Evolutionary conservation across 1,140 invertebrate species (phyloP).

Genomic region (Calliopsis andreniformis): DNA sequence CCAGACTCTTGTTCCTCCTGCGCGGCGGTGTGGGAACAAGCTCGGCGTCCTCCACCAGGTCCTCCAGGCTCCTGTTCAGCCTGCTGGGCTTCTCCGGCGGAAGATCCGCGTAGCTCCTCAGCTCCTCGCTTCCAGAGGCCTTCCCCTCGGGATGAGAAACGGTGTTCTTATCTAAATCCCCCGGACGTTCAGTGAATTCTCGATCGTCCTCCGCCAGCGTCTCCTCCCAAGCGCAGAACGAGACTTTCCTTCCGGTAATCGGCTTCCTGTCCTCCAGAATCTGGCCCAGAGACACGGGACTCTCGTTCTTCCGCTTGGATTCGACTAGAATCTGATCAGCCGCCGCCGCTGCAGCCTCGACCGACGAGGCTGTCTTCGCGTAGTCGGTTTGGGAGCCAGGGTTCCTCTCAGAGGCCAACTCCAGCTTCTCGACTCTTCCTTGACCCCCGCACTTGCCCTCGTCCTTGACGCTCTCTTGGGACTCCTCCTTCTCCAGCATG

Average conservation of each 20-base stretch:
- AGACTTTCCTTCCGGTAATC: conserved; percentile 46
- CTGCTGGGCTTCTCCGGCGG: conserved; percentile 74
- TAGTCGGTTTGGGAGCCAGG: not conserved
- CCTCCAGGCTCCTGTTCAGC: conserved; percentile 62
- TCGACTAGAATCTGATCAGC: not conserved
- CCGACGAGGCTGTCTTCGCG: not conserved
- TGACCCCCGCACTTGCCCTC: conserved; percentile 21
- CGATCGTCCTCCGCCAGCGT: conserved; percentile 15
- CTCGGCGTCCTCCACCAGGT: conserved; percentile 40
- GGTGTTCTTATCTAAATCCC: not conserved
- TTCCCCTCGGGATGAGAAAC: not conserved
- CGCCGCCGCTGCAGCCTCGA: not conserved
- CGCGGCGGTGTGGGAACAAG: conserved; percentile 74
- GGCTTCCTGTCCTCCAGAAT: conserved; percentile 26
- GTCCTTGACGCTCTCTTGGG: conserved; percentile 24
- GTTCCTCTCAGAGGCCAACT: conserved; percentile 61
- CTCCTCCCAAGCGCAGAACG: conserved; percentile 62
- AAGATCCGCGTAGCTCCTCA: conserved; percentile 11
- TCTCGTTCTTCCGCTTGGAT: not conserved
- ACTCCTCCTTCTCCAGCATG: conserved; percentile 77
- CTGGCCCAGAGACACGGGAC: conserved; percentile 20
- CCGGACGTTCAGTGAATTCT: conserved; percentile 1
- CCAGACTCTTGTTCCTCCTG: conserved; percentile 69
- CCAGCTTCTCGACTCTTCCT: conserved; percentile 52
- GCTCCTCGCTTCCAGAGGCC: not conserved